Evolutionary conservation across 2,113 vertebrate genomes (phyloP).

Genomic region (Stercorarius parasiticus): DNA sequence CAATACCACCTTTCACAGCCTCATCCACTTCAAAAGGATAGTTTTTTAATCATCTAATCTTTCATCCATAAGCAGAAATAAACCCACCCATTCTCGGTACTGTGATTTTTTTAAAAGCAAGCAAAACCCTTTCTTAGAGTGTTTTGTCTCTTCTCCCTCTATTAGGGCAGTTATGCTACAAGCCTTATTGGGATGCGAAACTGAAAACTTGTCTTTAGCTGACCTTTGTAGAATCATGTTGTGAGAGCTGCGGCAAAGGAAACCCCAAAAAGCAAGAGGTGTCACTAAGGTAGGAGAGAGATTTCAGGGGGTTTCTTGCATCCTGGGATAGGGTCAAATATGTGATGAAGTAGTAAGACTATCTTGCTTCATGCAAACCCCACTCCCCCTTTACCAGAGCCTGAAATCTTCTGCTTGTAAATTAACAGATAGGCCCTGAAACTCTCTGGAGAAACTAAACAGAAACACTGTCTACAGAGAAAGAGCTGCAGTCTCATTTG

Average conservation of each 20-base stretch:
- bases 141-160: background rate
- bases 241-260: background rate
- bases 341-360: background rate
- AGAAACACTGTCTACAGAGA: background rate
- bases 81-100: background rate
- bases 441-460: background rate
- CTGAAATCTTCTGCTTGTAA: background rate
- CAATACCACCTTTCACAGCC: background rate
- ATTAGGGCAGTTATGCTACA: fast-evolving
- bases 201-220: background rate
- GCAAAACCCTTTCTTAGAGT: background rate
- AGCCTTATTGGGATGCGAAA: background rate
- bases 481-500: background rate
- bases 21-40: background rate
- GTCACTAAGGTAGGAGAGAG: background rate
- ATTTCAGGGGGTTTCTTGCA: background rate
- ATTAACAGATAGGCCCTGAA: background rate
- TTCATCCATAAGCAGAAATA: background rate
- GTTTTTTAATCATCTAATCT: background rate
- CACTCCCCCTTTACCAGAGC: background rate
- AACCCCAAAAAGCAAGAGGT: background rate
- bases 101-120: background rate
- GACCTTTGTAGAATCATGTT: fast-evolving
- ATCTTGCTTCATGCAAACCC: background rate
- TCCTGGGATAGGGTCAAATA: background rate